A percentile compares a stretch with the other conserved stretches of the same genome.
Evolutionary conservation across 2,797 vertebrate species (phyloP).

Genomic region (Potorous gilbertii): DNA sequence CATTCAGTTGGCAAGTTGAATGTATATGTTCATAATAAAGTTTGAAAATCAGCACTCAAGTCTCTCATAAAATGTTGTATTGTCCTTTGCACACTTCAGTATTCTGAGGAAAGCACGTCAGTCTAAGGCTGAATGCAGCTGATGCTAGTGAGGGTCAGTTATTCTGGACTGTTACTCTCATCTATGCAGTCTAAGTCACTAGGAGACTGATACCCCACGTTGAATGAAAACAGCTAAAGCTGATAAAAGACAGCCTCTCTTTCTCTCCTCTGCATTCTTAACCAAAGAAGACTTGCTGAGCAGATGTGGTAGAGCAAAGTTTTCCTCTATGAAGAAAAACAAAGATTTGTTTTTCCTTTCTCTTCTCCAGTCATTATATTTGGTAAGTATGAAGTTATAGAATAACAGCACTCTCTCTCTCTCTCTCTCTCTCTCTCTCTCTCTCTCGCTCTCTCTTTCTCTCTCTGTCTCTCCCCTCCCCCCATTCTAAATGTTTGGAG

Average conservation of each 20-base stretch:
- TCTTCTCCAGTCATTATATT: neutral
- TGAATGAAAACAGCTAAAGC: neutral
- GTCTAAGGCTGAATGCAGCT: conserved; percentile 1
- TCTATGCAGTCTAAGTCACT: neutral
- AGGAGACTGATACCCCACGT: neutral
- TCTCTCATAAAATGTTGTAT: neutral
- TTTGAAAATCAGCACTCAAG: conserved; percentile 3
- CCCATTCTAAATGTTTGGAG: neutral
- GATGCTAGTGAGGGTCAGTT: neutral
- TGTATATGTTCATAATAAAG: neutral
- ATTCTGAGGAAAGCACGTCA: conserved; percentile 7
- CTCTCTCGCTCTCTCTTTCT: too few relatives aligned
- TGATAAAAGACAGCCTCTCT: neutral
- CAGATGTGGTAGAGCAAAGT: conserved; percentile 17
- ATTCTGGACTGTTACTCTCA: neutral
- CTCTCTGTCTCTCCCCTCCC: too few relatives aligned
- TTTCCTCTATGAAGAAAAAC: conserved; percentile 56
- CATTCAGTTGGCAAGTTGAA: conserved; percentile 50
- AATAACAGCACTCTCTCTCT: neutral
- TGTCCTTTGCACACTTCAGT: conserved; percentile 33
- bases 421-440: too few relatives aligned
- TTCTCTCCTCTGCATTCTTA: neutral
- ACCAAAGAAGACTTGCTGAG: conserved; percentile 57
- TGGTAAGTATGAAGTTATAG: neutral
- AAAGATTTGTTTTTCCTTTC: neutral